Conservation (phyloP, 2,113 vertebrate genomes). For the Callithrix jacchus region DNA sequence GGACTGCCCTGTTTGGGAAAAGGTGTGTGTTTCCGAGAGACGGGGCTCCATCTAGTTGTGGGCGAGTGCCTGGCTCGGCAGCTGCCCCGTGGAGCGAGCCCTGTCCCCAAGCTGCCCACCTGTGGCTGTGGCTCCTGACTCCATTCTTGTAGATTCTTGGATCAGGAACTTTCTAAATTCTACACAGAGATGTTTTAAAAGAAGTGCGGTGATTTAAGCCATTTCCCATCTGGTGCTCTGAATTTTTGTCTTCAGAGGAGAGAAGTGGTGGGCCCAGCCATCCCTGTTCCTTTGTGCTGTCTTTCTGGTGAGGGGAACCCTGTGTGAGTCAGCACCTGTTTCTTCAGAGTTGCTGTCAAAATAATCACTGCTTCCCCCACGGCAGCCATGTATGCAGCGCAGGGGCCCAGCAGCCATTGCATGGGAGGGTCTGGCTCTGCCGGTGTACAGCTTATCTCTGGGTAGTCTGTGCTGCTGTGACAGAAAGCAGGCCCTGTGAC, state of each 20-base stretch:
- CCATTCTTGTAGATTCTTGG: neutral
- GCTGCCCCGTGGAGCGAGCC: neutral
- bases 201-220: neutral
- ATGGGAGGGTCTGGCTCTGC: neutral
- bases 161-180: neutral
- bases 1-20: neutral
- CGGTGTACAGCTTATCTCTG: neutral
- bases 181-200: neutral
- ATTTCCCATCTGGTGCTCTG: neutral
- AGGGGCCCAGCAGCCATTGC: neutral
- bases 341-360: neutral
- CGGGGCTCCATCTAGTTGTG: neutral
- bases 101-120: neutral
- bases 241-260: neutral
- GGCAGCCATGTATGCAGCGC: neutral
- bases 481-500: neutral
- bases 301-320: neutral
- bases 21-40: too few species aligned
- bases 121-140: neutral
- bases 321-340: rapidly evolving
- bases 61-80: too few species aligned
- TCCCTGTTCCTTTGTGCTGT: rapidly evolving
- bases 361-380: too few species aligned
- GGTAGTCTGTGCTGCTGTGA: neutral
- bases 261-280: neutral